These are phyloP conservation scores for Rhodeus uyekii DNA, from an alignment of 2,797 vertebrate species.

Conservation along the genomic window DNA sequence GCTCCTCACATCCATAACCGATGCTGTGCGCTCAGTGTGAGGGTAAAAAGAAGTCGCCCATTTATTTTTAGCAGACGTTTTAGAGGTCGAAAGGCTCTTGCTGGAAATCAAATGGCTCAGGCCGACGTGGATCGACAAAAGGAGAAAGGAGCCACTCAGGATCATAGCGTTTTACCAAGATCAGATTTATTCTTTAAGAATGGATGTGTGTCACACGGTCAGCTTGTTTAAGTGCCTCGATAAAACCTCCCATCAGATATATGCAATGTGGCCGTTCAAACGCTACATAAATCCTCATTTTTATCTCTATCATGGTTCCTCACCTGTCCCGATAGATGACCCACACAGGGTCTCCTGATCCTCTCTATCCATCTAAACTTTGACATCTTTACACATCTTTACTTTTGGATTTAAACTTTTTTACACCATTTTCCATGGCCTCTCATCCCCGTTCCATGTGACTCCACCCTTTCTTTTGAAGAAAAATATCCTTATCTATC, in stretches of 20 bases:
- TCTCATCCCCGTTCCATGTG: conserved; percentile 33
- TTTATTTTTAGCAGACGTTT: conserved; percentile 58
- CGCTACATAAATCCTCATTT: conserved; percentile 71
- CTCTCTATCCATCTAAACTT: conserved; percentile 62
- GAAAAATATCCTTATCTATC: conserved; percentile 76
- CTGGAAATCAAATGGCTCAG: conserved; percentile 61
- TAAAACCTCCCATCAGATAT: conserved; percentile 67
- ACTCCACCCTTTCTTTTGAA: conserved; percentile 61
- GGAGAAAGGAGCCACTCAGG: conserved; percentile 55
- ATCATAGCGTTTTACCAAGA: conserved; percentile 62
- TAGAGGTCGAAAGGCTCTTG: conserved; percentile 56
- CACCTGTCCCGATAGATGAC: conserved; percentile 60
- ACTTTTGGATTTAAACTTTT: conserved; percentile 43
- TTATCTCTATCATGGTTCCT: conserved; percentile 66
- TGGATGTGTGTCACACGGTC: conserved; percentile 65
- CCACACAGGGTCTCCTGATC: conserved; percentile 47
- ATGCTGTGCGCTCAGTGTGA: conserved; percentile 38
- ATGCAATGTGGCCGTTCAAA: conserved; percentile 65
- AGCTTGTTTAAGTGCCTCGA: conserved; percentile 66
- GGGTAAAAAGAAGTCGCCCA: conserved; percentile 38
- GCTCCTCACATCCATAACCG: conserved; percentile 16
- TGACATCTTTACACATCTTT: conserved; percentile 58
- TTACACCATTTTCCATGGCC: conserved; percentile 53
- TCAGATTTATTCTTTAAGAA: conserved; percentile 71
- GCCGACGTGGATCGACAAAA: conserved; percentile 28